These are phyloP conservation scores for Spheniscus mendiculus DNA, from an alignment of 2,113 vertebrate genomes.

Conservation along the genomic window DNA sequence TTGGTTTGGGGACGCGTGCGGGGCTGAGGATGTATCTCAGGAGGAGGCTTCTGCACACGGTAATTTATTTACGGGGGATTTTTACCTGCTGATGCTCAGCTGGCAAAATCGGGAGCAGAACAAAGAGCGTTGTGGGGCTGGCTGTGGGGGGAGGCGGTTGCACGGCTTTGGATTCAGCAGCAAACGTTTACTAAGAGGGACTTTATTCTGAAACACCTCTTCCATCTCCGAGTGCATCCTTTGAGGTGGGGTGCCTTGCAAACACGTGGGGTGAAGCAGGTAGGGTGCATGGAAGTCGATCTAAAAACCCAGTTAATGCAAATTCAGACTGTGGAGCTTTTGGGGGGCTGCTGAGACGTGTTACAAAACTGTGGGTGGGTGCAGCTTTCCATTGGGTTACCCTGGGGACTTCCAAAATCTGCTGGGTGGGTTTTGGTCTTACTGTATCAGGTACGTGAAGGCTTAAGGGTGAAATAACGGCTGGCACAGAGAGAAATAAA, in stretches of 20 bases:
- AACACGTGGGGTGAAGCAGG: not conserved
- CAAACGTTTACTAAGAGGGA: not conserved
- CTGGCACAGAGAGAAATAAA: not conserved
- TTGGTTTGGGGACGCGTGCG: fast-evolving
- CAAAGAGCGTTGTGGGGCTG: not conserved
- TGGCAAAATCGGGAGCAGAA: not conserved
- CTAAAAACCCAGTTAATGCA: not conserved
- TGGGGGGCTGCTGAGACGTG: not conserved
- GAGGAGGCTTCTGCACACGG: not conserved
- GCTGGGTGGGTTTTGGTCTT: not conserved
- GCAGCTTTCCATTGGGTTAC: not conserved
- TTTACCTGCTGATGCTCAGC: not conserved
- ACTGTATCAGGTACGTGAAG: not conserved
- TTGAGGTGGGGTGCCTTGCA: not conserved
- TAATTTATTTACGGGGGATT: not conserved
- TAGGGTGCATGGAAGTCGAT: not conserved
- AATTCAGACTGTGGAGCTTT: not conserved
- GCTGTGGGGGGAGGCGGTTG: not conserved
- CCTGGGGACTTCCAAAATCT: not conserved
- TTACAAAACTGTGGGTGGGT: not conserved
- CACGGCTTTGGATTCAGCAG: not conserved
- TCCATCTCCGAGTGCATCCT: not conserved
- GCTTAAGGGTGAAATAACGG: not conserved
- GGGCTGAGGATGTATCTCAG: not conserved
- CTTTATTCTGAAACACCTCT: not conserved